phyloP scores from a whole-genome alignment of 30 jellyfish, hydroid and myxozoan species.

The Aurelia sp. region DNA sequence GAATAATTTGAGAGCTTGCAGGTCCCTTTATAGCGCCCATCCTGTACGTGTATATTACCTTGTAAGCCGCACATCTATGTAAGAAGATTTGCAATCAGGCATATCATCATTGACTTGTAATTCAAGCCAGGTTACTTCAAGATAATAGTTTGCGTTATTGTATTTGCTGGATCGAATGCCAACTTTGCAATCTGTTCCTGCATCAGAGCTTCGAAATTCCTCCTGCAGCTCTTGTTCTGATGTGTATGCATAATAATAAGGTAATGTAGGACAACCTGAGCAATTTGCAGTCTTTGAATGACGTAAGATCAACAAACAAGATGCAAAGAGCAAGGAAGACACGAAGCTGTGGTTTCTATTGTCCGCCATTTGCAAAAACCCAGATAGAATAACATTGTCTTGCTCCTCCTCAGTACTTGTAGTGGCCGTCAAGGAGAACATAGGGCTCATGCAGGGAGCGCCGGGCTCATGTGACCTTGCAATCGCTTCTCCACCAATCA shows the following conservation, averaged over 20 bases:
- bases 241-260: neutral
- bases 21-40: no score
- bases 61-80: neutral
- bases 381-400: no score
- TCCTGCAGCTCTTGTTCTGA: neutral
- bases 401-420: no score
- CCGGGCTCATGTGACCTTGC: no score
- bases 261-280: neutral
- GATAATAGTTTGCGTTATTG: neutral
- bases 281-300: neutral
- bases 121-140: constrained; percentile 16
- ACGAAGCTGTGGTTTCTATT: constrained; percentile 1
- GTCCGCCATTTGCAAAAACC: constrained; percentile 1
- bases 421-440: no score
- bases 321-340: neutral
- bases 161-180: neutral
- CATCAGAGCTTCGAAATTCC: neutral
- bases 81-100: constrained; percentile 21
- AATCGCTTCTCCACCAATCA: no score
- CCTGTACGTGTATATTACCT: neutral
- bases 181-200: neutral
- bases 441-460: no score
- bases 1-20: no score
- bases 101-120: neutral
- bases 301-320: neutral